phyloP scores from a whole-genome alignment of 1,140 invertebrate species.

The Trypoxylus dichotomus region DNA sequence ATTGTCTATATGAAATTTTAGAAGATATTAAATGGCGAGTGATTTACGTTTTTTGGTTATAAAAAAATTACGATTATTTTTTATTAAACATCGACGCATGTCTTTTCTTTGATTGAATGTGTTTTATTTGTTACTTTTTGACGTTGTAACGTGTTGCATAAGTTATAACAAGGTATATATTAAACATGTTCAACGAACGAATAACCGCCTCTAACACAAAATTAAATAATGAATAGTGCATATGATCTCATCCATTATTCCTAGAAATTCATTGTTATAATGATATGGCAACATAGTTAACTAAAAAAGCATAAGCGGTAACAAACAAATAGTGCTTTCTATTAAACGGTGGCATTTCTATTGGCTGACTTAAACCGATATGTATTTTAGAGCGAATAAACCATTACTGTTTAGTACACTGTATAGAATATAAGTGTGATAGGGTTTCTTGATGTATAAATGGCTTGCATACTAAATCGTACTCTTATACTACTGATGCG shows the following conservation, averaged over 20 bases:
- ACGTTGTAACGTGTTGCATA: too few species aligned
- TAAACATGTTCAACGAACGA: not conserved
- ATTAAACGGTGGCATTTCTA: not conserved
- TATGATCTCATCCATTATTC: not conserved
- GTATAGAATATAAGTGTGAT: conserved; percentile 38
- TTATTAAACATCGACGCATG: too few species aligned
- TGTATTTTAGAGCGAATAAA: conserved; percentile 26
- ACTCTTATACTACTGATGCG: conserved; percentile 8
- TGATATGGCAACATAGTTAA: not conserved
- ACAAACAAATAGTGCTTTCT: not conserved
- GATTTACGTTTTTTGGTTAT: too few species aligned
- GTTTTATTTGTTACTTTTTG: too few species aligned
- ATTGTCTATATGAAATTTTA: too few species aligned
- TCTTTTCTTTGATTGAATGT: too few species aligned
- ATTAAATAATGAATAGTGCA: not conserved
- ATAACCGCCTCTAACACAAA: not conserved
- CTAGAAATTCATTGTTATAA: conserved; percentile 10
- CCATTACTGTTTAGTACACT: conserved; percentile 33
- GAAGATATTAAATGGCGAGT: too few species aligned
- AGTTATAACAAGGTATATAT: not conserved
- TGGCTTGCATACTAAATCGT: conserved; percentile 35
- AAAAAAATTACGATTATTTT: too few species aligned
- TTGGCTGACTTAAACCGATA: conserved; percentile 6
- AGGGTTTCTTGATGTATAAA: conserved; percentile 37
- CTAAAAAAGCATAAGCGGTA: conserved; percentile 11